Evolutionary conservation across 2,888 invertebrate species (phyloP), one percentile per base, ranked within the genome.

Genomic region (Coelinius sp.): DNA sequence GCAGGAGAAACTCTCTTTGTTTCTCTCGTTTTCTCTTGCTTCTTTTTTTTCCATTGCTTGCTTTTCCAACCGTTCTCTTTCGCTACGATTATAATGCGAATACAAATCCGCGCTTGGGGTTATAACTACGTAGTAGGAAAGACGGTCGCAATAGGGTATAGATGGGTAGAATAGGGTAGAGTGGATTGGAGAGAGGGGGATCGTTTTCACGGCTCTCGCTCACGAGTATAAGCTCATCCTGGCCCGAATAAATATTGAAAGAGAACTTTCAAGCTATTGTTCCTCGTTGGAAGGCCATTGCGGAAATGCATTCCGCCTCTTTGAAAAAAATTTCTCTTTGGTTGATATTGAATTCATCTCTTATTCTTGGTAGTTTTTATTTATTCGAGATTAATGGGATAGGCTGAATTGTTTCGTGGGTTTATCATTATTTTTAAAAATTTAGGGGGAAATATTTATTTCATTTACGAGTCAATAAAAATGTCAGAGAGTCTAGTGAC

Each of bases 161-260:
- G 25, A 53, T 3, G 8, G 53, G 31, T 22, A 35, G 59, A 25
- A 35, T 0, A n/a, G 5, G 14, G 7, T 22, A 27, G 35, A 46
- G 35, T 25, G 44, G 46, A 8, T 14, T n/a, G 35, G 49, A 66
- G 14, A 38, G 38, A 17, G 38, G 20, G 49, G 46, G 35, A 71
- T 59, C 62, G 66, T 66, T 71, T 71, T 71, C 59, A 62, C 66
- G 31, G 27, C 41, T 66, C 56, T 44, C 56, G 44, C 65, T 65
- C 41, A 41, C 27, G 31, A 41, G 41, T 41, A 63, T 25, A 25
- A 53, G 59, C 56, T 71, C 38, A 59, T 67, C 66, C 49, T 62
- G 46, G 59, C 65, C 49, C 53, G 66, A 67, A 67, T 62, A 67
- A 71, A 67, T 71, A 71, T 71, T 71, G 62, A 67, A 71, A 66